These are phyloP conservation scores for Centroberyx gerrardi DNA, from an alignment of 2,797 vertebrate genomes.

Conservation along the genomic window DNA sequence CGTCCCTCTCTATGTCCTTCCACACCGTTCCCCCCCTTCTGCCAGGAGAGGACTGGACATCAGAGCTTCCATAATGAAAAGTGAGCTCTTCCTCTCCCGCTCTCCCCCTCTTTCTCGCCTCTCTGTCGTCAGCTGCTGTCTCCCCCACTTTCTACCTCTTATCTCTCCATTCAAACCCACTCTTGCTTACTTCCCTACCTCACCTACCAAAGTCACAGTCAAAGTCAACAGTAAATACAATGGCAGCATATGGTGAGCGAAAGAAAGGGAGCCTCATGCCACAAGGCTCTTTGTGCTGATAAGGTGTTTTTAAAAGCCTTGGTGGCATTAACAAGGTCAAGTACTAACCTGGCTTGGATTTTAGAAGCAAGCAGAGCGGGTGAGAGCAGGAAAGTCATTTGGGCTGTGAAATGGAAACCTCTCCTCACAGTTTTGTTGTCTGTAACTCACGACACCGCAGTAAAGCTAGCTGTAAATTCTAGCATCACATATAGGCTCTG, in stretches of 20 bases:
- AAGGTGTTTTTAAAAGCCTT: background rate
- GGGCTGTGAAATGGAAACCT: too few species aligned
- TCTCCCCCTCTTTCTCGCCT: background rate
- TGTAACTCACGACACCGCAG: too few species aligned
- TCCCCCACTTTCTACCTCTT: constrained; percentile 48
- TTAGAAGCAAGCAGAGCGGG: background rate
- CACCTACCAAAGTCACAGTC: constrained; percentile 58
- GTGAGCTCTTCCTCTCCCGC: constrained; percentile 46
- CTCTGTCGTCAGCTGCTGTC: constrained; percentile 52
- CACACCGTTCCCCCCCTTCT: constrained; percentile 8
- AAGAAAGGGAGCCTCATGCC: background rate
- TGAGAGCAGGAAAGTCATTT: too few species aligned
- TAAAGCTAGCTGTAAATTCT: too few species aligned
- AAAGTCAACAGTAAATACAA: constrained; percentile 54
- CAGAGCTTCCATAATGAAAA: constrained; percentile 60
- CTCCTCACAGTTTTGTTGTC: too few species aligned
- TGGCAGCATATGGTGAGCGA: background rate
- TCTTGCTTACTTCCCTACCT: background rate
- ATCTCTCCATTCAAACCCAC: constrained; percentile 19
- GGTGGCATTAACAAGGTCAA: background rate
- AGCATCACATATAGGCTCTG: too few species aligned
- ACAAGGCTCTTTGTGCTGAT: too few species aligned
- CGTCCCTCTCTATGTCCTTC: background rate
- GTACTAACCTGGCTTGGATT: background rate
- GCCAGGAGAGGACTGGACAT: constrained; percentile 45